A percentile compares a stretch with the other conserved stretches of the same genome.
These are phyloP conservation scores for Conus canariensis DNA, from an alignment of 2,888 invertebrate species.

Conservation along the genomic window DNA sequence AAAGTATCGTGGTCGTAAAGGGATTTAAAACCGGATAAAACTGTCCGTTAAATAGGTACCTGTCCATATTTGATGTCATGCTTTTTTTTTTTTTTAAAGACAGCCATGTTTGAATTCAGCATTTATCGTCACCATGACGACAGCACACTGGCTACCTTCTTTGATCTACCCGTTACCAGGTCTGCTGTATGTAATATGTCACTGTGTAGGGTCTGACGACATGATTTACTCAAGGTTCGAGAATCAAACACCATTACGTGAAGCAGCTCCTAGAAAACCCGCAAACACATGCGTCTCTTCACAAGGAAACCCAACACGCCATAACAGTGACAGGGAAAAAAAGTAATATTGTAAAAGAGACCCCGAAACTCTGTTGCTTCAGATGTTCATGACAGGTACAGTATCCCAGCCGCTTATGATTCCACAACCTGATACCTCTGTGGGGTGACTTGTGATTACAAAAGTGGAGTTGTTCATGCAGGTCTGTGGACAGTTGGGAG, in stretches of 20 bases:
- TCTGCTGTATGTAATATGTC: too few species aligned
- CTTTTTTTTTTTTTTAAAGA: too few species aligned
- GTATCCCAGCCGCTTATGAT: background rate
- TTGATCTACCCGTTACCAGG: too few species aligned
- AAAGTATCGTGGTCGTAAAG: too few species aligned
- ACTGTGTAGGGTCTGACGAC: too few species aligned
- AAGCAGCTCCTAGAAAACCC: background rate
- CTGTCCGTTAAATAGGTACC: too few species aligned
- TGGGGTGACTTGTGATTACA: background rate
- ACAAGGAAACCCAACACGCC: too few species aligned
- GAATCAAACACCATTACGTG: background rate
- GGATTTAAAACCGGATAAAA: too few species aligned
- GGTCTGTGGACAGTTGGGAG: slow-evolving; percentile 46
- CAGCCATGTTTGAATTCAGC: too few species aligned
- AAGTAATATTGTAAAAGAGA: background rate
- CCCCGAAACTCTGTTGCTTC: background rate
- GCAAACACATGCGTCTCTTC: background rate
- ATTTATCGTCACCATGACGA: too few species aligned
- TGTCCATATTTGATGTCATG: too few species aligned
- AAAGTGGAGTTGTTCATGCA: slow-evolving; percentile 54
- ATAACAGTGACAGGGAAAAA: background rate
- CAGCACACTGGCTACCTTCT: too few species aligned
- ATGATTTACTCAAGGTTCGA: background rate
- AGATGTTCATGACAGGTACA: background rate
- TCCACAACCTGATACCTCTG: background rate